Conservation (phyloP, 64 coral and sea anemone genomes). For the Montipora efflorescens region DNA sequence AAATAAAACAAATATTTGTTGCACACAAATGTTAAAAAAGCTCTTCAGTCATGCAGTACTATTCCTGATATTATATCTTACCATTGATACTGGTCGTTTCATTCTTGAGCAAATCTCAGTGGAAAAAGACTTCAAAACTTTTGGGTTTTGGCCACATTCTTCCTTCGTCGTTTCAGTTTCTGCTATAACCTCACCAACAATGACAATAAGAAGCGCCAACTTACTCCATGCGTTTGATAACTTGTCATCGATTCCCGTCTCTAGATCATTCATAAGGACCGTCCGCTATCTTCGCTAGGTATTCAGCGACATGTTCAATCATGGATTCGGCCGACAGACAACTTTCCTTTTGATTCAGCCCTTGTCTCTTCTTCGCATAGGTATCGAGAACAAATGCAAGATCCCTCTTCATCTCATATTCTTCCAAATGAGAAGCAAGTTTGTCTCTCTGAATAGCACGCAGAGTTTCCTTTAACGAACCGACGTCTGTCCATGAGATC, state of each 20-base stretch:
- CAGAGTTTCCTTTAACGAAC: constrained; percentile 1
- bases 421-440: neutral
- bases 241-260: neutral
- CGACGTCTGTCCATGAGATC: neutral
- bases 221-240: neutral
- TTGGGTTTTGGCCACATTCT: neutral
- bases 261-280: neutral
- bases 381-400: neutral
- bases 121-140: neutral
- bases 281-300: neutral
- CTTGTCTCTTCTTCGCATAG: neutral
- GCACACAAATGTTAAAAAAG: too few relatives aligned
- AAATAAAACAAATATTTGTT: too few relatives aligned
- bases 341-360: neutral
- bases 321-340: too few relatives aligned
- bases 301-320: neutral
- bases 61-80: neutral
- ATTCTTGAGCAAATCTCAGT: neutral
- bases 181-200: neutral
- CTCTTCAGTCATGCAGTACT: too few relatives aligned
- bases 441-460: neutral
- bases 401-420: neutral
- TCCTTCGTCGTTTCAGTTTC: neutral
- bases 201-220: neutral
- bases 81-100: neutral